Base-by-base conservation (phyloP, 2,888 invertebrate species). In the Autographa pulchrina region DNA sequence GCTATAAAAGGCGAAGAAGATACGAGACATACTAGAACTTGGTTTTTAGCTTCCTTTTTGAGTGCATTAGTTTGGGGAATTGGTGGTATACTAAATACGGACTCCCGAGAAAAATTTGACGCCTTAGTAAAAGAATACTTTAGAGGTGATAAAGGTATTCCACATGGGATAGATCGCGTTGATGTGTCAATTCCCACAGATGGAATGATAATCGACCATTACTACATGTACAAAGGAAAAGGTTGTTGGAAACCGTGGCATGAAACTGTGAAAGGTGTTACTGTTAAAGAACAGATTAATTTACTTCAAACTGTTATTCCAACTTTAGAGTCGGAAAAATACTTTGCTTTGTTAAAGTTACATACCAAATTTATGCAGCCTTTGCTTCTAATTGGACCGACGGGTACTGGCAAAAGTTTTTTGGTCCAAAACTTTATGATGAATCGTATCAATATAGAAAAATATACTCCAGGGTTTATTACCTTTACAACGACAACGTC, bases 211-310 rank as follows among this genome's bases (percentile, higher is more conserved):
- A 97, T 98, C 82, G 99, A 99, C 90, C 98, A 98, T 91, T 96
- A 96, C 84, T 99, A 98, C 88, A 96, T 97, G 90, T 98, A 96
- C 87, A 98, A 98, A 91, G 97, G 97, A 58, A 98, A 98, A 90
- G 99, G 99, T 0, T 96, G 96, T 63, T 99, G 99, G 99, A 98
- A 98, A 87, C 97, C 97, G 66, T 99, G 98, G 97, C 97, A 97
- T 1, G 99, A 99, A 69, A 89, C 97, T 63, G 97, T 98, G 0
- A 97, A 96, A 86, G 88, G 92, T 52, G 90, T 94, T 43, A 92
- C 93, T 80, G 86, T 96, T 6, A 96, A 94, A 75, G 97, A 97
- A 83, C 96, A 97, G 76, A 95, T 96, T 38, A 97, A 97, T 88
- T 95, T 97, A 71, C 93, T 97, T n/a, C 97, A 97, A 90, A 96